phyloP scores from a whole-genome alignment of 2,113 vertebrate species.

The Amblyornis subalaris region DNA sequence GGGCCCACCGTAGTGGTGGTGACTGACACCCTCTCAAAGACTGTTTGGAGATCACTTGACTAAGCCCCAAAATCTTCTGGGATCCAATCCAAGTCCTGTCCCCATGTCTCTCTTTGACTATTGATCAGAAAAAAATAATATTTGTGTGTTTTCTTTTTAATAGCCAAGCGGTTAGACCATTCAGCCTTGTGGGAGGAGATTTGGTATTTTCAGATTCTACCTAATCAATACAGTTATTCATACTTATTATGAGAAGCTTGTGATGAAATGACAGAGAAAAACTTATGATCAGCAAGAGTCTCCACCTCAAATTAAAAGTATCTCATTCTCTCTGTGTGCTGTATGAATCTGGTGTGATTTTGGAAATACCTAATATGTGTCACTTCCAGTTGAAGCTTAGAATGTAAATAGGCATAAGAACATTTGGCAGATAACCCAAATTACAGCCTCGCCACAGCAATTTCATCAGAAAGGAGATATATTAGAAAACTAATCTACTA shows the following conservation, averaged over 20 bases:
- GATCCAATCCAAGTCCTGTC: background rate
- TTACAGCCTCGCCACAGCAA: background rate
- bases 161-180: background rate
- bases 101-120: background rate
- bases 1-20: background rate
- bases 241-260: background rate
- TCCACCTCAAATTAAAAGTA: background rate
- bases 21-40: background rate
- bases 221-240: background rate
- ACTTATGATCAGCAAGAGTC: background rate
- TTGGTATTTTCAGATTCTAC: background rate
- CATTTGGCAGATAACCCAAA: conserved; percentile 24
- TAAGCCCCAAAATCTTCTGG: background rate
- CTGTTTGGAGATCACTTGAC: background rate
- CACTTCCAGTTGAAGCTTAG: background rate
- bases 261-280: background rate
- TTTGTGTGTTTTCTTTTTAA: background rate
- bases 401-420: conserved; percentile 10
- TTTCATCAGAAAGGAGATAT: conserved; percentile 1
- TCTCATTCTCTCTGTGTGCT: background rate
- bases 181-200: background rate
- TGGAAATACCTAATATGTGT: background rate
- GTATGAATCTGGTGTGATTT: background rate
- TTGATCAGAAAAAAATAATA: background rate
- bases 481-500: background rate